Evolutionary conservation across 2,113 vertebrate species (phyloP).

Genomic region (Phycodurus eques): DNA sequence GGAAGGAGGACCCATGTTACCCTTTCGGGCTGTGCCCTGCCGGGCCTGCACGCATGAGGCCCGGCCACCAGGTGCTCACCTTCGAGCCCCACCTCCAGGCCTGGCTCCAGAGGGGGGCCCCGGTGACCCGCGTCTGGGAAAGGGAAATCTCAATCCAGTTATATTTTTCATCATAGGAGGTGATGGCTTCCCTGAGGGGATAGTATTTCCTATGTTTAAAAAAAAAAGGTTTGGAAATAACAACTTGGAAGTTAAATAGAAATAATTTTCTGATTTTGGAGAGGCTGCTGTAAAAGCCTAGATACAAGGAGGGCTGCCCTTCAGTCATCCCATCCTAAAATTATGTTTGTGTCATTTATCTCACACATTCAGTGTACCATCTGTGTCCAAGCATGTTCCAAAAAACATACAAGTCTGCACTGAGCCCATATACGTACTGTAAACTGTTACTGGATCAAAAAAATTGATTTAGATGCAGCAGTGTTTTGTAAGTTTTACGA

Average conservation of each 20-base stretch:
- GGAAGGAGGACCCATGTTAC: too few relatives aligned
- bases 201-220: too few relatives aligned
- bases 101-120: too few relatives aligned
- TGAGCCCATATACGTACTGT: neutral
- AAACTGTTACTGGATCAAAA: neutral
- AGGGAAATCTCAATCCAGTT: too few relatives aligned
- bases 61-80: too few relatives aligned
- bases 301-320: neutral
- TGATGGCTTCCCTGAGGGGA: too few relatives aligned
- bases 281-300: neutral
- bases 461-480: neutral
- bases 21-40: too few relatives aligned
- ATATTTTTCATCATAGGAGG: too few relatives aligned
- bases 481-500: neutral
- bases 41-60: too few relatives aligned
- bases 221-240: neutral
- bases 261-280: neutral
- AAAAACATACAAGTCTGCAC: conserved; percentile 13
- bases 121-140: too few relatives aligned
- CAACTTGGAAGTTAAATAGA: neutral
- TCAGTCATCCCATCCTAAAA: neutral
- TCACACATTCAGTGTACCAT: neutral
- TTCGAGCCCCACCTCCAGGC: too few relatives aligned
- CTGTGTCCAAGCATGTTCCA: conserved; percentile 1
- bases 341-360: neutral